Percentiles rank a stretch among this genome's conserved stretches.
Conservation (phyloP, 2,888 invertebrate species). For the Scelioninae gen. 2 region DNA sequence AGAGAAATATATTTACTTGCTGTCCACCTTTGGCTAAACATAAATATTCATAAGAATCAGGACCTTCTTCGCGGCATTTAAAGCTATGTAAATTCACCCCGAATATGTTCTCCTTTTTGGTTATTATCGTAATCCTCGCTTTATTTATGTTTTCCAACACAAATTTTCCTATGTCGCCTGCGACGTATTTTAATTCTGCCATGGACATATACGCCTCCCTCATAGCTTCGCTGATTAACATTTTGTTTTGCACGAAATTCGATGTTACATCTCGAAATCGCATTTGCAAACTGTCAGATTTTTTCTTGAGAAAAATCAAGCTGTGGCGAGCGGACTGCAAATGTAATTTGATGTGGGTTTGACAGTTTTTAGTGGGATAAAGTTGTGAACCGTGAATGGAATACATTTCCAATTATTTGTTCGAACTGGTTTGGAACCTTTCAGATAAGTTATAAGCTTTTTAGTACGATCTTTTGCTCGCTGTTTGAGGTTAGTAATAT, state of each 20-base stretch:
- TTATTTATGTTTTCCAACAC: slow-evolving; percentile 80
- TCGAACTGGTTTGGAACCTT: too few species aligned
- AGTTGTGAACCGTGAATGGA: slow-evolving; percentile 70
- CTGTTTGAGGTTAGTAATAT: too few species aligned
- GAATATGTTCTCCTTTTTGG: slow-evolving; percentile 80
- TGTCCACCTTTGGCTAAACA: slow-evolving; percentile 81
- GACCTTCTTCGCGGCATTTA: slow-evolving; percentile 76
- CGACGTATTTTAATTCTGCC: slow-evolving; percentile 81
- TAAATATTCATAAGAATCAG: slow-evolving; percentile 79
- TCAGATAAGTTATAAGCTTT: too few species aligned
- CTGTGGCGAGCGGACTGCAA: slow-evolving; percentile 81
- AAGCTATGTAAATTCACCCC: slow-evolving; percentile 80
- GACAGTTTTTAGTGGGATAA: slow-evolving; percentile 76
- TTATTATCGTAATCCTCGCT: slow-evolving; percentile 78
- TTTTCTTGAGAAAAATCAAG: slow-evolving; percentile 80
- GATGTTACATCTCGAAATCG: slow-evolving; percentile 78
- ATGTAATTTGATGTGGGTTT: slow-evolving; percentile 79
- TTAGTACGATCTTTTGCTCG: too few species aligned
- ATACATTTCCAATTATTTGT: slow-evolving; percentile 13
- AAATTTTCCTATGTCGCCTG: slow-evolving; percentile 80
- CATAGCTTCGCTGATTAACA: slow-evolving; percentile 81
- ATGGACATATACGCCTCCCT: slow-evolving; percentile 81
- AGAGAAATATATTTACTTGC: slow-evolving; percentile 72
- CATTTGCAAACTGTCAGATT: slow-evolving; percentile 80
- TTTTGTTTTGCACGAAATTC: slow-evolving; percentile 80